Base-by-base conservation (phyloP, 1,140 invertebrate species). In the Brachionus sp. region DNA sequence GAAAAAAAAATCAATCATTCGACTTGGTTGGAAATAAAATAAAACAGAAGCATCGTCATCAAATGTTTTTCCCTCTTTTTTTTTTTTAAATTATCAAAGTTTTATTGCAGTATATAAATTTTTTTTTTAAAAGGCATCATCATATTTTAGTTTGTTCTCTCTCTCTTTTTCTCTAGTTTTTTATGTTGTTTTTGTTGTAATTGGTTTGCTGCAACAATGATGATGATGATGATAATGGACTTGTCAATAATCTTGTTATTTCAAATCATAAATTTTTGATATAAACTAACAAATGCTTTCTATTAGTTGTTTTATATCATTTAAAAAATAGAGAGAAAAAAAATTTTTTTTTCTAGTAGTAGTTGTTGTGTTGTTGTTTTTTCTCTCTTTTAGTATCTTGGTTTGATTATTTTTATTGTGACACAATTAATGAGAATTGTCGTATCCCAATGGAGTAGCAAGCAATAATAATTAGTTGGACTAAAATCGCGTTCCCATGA, bases 181-280 rank as follows among this genome's bases (percentile, higher is more conserved):
- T 25, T 10, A 12, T 29, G 7, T 66, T 29, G 7, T 66, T 66
- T 1, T 66, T 66, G 25, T 29, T 25, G 25, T 16, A 62, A 19
- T 29, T 29, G 29, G 29, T 29, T 16, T 57, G 50, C 19, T 57
- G n/a, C 50, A 39, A 73, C 19, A 75, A 75, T 46, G 39, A 75
- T 75, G 46, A 75, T 75, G 70, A 73, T 12, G 46, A 75, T 46
- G 39, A 75, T 75, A 75, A 75, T 75, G 70, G 70, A 75, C 70
- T 75, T 75, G 70, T 75, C 70, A 75, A 75, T 75, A 75, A 75
- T 75, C 37, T 75, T 75, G 37, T 75, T 75, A 75, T 46, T 75
- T 73, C 39, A 73, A 44, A 29, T 29, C n/a, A 46, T 12, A 46
- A 64, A 64, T 33, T 9, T 33, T 70, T 73, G 37, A 42, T 73